Base-by-base conservation (phyloP, 2,113 vertebrate species). In the Crotophaga sulcirostris region DNA sequence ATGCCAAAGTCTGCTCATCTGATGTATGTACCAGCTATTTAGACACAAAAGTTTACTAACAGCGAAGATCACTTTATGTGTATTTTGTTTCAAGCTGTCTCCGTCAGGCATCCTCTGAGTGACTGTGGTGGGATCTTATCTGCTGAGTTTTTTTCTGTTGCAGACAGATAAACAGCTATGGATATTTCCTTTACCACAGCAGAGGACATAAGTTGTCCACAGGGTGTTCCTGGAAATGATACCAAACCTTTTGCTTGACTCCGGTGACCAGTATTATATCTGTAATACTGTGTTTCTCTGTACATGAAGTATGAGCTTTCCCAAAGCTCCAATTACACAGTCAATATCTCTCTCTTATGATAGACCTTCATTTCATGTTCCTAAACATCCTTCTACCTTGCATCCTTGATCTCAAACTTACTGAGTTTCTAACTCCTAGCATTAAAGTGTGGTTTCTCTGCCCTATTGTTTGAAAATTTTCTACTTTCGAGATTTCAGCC, bases 221-320 rank as follows among this genome's bases (percentile, higher is more conserved):
- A 42, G 17, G 9, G 8, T 7, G 3, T 19, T 55, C 2, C 38
- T 84, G 38, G 15, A 94, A 79, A n/a, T 66, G 0, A 52, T 18
- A 36, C 4, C 9, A 77, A 44, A 56, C 5, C 3, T 59, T 4
- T 2, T 67, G 3, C n/a, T 49, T 68, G 26, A 60, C 4, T 8
- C 16, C 47, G 6, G 3, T 64, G 34, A 68, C 6, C 0, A 3
- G 3, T 20, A 16, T 33, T 34, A 7, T 14, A 25, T 38, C 9
- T 1, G 0, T 33, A 34, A 25, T 3, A 2, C 1, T 6, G 4
- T 44, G 12, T 28, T 52, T 69, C 17, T 55, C 26, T 68, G 11
- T n/a, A 18, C n/a, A 9, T 42, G 14, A 67, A 59, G 9, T 15
- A 19, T 5, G 86, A 59, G 16, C 6, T 55, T 80, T 80, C 45